Conservation (phyloP, 2,888 invertebrate genomes). For the Dichetophora obliterata region DNA sequence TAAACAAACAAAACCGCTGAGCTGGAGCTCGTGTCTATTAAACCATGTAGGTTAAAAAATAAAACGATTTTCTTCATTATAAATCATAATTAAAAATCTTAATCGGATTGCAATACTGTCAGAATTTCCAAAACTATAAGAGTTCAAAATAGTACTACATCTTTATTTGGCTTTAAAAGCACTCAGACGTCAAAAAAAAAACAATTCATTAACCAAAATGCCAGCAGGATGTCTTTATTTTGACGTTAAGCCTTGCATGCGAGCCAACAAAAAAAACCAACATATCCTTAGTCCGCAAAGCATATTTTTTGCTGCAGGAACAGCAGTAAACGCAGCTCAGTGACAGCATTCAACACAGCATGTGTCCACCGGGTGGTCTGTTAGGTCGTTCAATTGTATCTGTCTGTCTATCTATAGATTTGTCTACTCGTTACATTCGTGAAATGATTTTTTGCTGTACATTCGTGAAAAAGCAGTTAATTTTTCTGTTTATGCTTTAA, state of each 20-base stretch:
- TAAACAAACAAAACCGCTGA: too few species aligned
- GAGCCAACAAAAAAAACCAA: background rate
- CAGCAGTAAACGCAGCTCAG: background rate
- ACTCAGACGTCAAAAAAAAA: background rate
- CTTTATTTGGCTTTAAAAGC: constrained; percentile 7
- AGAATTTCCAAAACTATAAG: background rate
- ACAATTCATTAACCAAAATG: background rate
- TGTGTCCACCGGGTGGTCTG: constrained; percentile 36
- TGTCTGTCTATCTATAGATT: too few species aligned
- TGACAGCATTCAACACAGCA: constrained; percentile 19
- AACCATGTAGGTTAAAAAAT: too few species aligned
- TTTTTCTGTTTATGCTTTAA: background rate
- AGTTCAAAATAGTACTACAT: background rate
- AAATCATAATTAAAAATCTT: constrained; percentile 38
- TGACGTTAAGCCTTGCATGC: constrained; percentile 8
- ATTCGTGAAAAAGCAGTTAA: background rate
- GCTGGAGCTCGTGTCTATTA: too few species aligned
- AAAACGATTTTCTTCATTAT: background rate
- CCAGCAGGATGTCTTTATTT: constrained; percentile 38
- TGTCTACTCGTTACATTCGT: too few species aligned
- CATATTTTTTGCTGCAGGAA: background rate
- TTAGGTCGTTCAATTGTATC: background rate
- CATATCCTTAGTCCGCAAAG: background rate
- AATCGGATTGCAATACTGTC: constrained; percentile 29
- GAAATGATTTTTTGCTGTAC: too few species aligned